Evolutionary conservation across 2,888 invertebrate genomes (phyloP).

Genomic region (Neoscelio sp.): DNA sequence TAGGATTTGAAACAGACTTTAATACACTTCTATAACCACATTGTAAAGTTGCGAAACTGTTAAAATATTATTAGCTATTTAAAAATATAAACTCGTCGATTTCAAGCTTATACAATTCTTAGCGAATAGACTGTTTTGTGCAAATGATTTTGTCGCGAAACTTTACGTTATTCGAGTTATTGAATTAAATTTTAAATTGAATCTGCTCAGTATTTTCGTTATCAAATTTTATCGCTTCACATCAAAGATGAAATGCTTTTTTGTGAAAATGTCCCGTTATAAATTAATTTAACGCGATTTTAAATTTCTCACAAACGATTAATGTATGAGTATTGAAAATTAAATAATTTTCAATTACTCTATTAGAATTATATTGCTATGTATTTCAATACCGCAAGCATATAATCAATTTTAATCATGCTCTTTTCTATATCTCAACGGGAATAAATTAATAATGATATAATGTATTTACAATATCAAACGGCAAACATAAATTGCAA

Average conservation of each 20-base stretch:
- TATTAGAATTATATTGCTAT: conserved; percentile 1
- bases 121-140: no score
- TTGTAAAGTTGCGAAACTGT: conserved; percentile 6
- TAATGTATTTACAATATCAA: neutral
- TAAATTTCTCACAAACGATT: no score
- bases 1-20: conserved; percentile 4
- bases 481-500: neutral
- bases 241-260: no score
- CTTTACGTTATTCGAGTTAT: no score
- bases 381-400: neutral
- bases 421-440: neutral
- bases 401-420: neutral
- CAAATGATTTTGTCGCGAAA: neutral
- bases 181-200: no score
- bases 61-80: conserved; percentile 1
- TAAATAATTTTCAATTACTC: no score
- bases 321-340: no score
- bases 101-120: no score
- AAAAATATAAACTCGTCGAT: neutral
- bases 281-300: no score
- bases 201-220: no score
- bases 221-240: no score
- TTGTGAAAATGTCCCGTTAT: no score
- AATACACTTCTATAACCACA: conserved; percentile 5
- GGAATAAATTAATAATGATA: neutral